A percentile compares a stretch with the other conserved stretches of the same genome.
These are phyloP conservation scores for Hucho hucho DNA, from an alignment of 2,113 vertebrate species.

Conservation along the genomic window DNA sequence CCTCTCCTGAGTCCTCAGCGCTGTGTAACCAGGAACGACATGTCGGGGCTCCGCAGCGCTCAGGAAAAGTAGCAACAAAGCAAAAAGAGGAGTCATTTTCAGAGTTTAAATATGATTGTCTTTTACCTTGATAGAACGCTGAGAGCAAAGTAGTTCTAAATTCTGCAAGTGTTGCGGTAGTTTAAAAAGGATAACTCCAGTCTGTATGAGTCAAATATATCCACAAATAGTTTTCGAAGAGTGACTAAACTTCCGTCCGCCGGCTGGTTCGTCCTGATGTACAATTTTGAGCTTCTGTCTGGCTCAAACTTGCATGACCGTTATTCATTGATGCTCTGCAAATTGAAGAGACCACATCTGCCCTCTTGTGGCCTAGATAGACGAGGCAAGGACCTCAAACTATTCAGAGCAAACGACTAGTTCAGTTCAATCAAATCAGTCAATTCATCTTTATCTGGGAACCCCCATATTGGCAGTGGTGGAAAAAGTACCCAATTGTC, in stretches of 20 bases:
- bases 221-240: neutral
- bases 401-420: too few relatives aligned
- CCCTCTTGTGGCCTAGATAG: neutral
- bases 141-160: too few relatives aligned
- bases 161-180: too few relatives aligned
- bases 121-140: too few relatives aligned
- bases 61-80: constrained; percentile 48
- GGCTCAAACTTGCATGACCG: neutral
- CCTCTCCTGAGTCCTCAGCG: neutral
- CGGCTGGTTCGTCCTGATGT: neutral
- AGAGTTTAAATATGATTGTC: neutral
- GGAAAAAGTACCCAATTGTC: too few relatives aligned
- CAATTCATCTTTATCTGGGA: too few relatives aligned
- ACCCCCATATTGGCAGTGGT: too few relatives aligned
- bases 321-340: constrained; percentile 4
- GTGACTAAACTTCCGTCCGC: neutral
- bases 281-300: neutral
- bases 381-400: too few relatives aligned
- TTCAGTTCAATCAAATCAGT: too few relatives aligned
- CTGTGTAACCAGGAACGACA: neutral
- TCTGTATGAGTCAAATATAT: neutral
- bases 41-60: constrained; percentile 44
- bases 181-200: neutral
- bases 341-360: neutral
- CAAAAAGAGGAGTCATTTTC: constrained; percentile 19